Conservation (phyloP, 2,888 invertebrate species). For the Agrochola macilenta region DNA sequence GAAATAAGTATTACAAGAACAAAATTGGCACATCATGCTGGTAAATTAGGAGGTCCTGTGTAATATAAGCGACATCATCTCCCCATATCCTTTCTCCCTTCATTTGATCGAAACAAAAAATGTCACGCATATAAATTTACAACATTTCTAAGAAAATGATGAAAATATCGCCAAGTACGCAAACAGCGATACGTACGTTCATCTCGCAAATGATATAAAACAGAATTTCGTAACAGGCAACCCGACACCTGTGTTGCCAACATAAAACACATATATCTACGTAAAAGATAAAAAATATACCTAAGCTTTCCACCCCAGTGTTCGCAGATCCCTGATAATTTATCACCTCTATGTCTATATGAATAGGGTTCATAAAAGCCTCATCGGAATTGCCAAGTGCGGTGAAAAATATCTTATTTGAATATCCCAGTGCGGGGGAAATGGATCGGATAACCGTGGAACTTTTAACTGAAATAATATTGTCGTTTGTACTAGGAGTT, state of each 20-base stretch:
- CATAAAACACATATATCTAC: slow-evolving; percentile 65
- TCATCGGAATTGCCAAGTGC: slow-evolving; percentile 72
- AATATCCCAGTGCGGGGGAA: slow-evolving; percentile 79
- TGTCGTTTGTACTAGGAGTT: slow-evolving; percentile 78
- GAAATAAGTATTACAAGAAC: neutral
- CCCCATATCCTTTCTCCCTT: slow-evolving; percentile 12
- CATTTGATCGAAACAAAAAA: slow-evolving; percentile 50
- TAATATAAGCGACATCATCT: slow-evolving; percentile 38
- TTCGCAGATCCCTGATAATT: slow-evolving; percentile 69
- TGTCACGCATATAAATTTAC: slow-evolving; percentile 39
- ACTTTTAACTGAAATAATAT: slow-evolving; percentile 87
- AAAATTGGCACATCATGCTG: slow-evolving; percentile 30
- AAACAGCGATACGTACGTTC: slow-evolving; percentile 63
- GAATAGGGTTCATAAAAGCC: slow-evolving; percentile 76
- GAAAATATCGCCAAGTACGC: slow-evolving; percentile 52
- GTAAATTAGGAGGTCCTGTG: slow-evolving; percentile 44
- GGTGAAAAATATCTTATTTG: slow-evolving; percentile 83
- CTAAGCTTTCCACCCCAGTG: slow-evolving; percentile 63
- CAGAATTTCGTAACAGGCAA: slow-evolving; percentile 65
- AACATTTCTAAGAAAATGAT: slow-evolving; percentile 47
- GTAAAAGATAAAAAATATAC: slow-evolving; percentile 71
- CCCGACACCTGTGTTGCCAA: slow-evolving; percentile 69
- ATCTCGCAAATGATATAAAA: slow-evolving; percentile 63
- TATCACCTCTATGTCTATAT: slow-evolving; percentile 73
- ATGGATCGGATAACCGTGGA: slow-evolving; percentile 82